Evolutionary conservation across 1,140 invertebrate species (phyloP), one percentile per base, ranked within the genome.

Genomic region (Adelges cooleyi): DNA sequence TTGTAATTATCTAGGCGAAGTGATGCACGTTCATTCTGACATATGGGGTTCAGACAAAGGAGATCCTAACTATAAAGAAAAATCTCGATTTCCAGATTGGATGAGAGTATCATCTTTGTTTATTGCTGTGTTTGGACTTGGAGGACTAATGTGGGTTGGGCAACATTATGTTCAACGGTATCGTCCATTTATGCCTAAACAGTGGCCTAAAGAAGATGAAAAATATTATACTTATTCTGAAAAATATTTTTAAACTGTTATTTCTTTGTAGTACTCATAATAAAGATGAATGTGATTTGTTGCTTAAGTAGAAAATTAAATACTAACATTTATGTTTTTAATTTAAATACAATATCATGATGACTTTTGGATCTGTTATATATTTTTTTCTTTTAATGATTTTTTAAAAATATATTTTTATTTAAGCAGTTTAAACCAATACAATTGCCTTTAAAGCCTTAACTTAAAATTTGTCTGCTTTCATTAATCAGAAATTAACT

Each of bases 211-310:
- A 62, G 56, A 62, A 15, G 18, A 10, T 18, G 25, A 46, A 15
- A 62, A 62, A 48, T 2, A 62, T 62, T 62, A 33, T 62, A 62
- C 56, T 33, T 62, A 62, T 62, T 62, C 56, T 10, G 56, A 62
- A 15, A 62, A 62, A 62, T 62, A 62, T 48, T 62, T 62, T 18
- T 62, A 13, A 62, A 29, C 11, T 27, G n/a, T n/a, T n/a, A n/a
- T n/a, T n/a, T n/a, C n/a, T n/a, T n/a, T n/a, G n/a, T n/a, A n/a
- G n/a, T n/a, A n/a, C n/a, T n/a, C n/a, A n/a, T n/a, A n/a, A n/a
- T n/a, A n/a, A n/a, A n/a, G n/a, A n/a, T n/a, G n/a, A n/a, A n/a
- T n/a, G n/a, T n/a, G n/a, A n/a, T n/a, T n/a, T n/a, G n/a, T n/a
- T n/a, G n/a, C n/a, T n/a, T n/a, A n/a, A n/a, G n/a, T n/a, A n/a